Conservation (phyloP, 2,113 vertebrate genomes). For the Ammodytes marinus region DNA sequence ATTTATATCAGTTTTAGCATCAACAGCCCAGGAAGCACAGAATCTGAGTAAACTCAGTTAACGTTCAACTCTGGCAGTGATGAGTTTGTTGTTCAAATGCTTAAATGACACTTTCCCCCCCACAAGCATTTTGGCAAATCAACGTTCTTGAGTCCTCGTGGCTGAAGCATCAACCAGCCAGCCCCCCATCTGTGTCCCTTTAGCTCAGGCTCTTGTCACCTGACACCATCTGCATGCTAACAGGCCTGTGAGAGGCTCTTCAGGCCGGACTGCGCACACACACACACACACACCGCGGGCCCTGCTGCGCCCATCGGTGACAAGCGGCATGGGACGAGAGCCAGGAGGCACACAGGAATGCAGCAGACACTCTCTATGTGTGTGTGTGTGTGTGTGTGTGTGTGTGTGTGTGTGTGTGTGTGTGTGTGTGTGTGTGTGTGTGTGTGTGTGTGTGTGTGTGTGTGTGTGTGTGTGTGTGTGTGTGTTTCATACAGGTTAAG, state of each 20-base stretch:
- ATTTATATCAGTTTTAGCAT: no score
- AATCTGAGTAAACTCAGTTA: no score
- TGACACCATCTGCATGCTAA: slow-evolving; percentile 82
- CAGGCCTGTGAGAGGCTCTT: slow-evolving; percentile 82
- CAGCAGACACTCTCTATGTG: slow-evolving; percentile 34
- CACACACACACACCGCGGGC: slow-evolving; percentile 47
- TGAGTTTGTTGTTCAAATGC: neutral
- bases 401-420: slow-evolving; percentile 42
- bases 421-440: slow-evolving; percentile 37
- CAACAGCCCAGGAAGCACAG: no score
- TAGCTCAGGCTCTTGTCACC: slow-evolving; percentile 76
- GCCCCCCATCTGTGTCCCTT: slow-evolving; percentile 48
- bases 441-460: slow-evolving; percentile 40
- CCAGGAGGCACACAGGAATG: slow-evolving; percentile 81
- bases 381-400: slow-evolving; percentile 32
- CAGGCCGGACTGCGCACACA: slow-evolving; percentile 50
- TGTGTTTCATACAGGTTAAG: slow-evolving; percentile 28
- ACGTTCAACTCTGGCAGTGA: no score
- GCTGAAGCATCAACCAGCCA: slow-evolving; percentile 46
- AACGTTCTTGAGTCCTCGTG: slow-evolving; percentile 1
- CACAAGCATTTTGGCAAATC: slow-evolving; percentile 28
- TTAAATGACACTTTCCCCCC: neutral
- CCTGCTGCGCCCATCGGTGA: slow-evolving; percentile 73
- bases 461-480: slow-evolving; percentile 40
- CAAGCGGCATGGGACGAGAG: slow-evolving; percentile 84